Conservation (phyloP, 2,113 vertebrate genomes). For the Varanus komodoensis region DNA sequence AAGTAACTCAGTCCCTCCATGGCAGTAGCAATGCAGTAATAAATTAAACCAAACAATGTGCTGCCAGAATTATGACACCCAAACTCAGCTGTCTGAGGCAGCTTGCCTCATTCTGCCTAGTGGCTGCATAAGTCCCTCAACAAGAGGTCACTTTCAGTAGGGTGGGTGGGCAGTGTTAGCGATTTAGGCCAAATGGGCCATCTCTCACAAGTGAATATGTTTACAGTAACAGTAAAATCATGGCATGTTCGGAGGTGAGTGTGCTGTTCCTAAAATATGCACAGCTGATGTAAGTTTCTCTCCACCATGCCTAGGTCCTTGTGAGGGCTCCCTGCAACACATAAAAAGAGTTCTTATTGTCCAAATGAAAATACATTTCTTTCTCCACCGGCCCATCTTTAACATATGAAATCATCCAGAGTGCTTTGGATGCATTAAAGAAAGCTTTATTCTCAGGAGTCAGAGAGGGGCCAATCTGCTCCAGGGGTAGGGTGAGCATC, state of each 20-base stretch:
- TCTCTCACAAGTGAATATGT: not conserved
- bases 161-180: not conserved
- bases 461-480: slow-evolving; percentile 2
- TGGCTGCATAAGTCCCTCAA: not conserved
- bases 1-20: not conserved
- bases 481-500: not conserved
- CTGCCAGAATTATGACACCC: not conserved
- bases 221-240: not conserved
- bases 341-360: not conserved
- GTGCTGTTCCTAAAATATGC: not conserved
- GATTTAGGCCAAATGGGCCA: not conserved
- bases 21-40: not conserved
- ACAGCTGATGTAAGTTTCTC: not conserved
- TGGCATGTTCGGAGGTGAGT: not conserved
- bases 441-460: slow-evolving; percentile 12
- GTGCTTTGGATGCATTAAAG: not conserved
- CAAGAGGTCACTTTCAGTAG: not conserved
- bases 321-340: not conserved
- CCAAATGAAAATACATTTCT: not conserved
- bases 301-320: not conserved
- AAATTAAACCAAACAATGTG: too few species aligned
- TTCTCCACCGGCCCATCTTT: not conserved
- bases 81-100: not conserved
- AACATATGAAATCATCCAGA: not conserved
- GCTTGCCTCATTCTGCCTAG: not conserved